These are phyloP conservation scores for Lamprotornis superbus DNA, from an alignment of 2,113 vertebrate species.

Conservation along the genomic window DNA sequence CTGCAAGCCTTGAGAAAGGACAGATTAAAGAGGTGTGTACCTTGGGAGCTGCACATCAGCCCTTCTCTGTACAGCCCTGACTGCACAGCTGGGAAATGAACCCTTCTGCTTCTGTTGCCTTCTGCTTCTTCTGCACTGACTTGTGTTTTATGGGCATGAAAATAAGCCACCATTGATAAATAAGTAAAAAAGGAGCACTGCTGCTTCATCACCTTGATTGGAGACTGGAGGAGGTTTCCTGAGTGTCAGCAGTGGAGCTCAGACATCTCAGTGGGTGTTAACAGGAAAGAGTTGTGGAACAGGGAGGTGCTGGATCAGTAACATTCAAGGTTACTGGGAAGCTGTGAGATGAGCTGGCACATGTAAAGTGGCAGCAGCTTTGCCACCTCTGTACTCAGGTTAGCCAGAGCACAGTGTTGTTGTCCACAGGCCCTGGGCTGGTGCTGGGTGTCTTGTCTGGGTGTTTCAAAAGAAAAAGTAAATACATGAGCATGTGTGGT, in stretches of 20 bases:
- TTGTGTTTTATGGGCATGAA: not conserved
- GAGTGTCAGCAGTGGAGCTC: not conserved
- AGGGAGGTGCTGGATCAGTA: not conserved
- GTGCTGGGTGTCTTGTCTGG: not conserved
- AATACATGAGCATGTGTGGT: not conserved
- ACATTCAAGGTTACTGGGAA: not conserved
- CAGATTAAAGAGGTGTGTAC: not conserved
- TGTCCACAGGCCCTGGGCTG: not conserved
- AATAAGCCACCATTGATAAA: not conserved
- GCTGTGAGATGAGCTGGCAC: not conserved
- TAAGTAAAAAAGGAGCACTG: not conserved
- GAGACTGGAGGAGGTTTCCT: not conserved
- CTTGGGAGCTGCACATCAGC: not conserved
- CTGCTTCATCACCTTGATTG: not conserved
- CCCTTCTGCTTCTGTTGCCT: not conserved
- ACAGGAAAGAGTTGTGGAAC: not conserved
- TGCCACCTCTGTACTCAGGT: accelerated
- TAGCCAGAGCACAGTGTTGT: accelerated
- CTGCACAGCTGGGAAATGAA: not conserved
- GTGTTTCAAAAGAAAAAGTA: not conserved
- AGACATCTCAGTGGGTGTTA: not conserved
- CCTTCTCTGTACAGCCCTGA: not conserved
- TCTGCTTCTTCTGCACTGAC: not conserved
- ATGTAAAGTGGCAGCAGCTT: not conserved
- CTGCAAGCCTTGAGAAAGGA: not conserved